Evolutionary conservation across 2,888 invertebrate genomes (phyloP).

Genomic region (Tetragnatha montana): DNA sequence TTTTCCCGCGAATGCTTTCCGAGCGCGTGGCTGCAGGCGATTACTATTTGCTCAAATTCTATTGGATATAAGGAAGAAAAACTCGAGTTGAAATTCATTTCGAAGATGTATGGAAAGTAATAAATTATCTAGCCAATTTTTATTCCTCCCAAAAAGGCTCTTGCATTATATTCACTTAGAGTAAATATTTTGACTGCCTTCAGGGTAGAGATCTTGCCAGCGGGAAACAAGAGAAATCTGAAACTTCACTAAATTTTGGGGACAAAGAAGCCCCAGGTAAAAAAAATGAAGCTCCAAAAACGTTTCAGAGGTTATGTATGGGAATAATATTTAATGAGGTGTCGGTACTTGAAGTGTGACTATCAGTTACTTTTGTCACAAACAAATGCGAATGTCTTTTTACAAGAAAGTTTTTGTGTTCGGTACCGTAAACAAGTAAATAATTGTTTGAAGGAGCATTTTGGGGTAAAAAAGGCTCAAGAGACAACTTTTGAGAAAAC

Average conservation of each 20-base stretch:
- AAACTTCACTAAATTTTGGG: neutral
- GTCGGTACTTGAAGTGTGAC: neutral
- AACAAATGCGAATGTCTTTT: too few species aligned
- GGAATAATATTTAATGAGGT: neutral
- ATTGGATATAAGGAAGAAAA: neutral
- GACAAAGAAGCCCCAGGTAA: neutral
- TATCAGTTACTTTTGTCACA: neutral
- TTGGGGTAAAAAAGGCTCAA: too few species aligned
- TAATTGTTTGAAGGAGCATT: too few species aligned
- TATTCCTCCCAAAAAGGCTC: neutral
- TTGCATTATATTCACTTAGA: slow-evolving; percentile 50
- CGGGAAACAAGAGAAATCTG: slow-evolving; percentile 1
- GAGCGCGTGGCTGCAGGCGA: neutral
- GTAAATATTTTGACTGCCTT: slow-evolving; percentile 31
- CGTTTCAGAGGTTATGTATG: neutral
- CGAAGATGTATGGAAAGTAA: slow-evolving; percentile 30
- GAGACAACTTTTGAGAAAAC: too few species aligned
- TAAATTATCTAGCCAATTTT: slow-evolving; percentile 38
- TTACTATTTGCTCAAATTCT: neutral
- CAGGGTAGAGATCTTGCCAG: neutral
- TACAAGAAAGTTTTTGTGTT: too few species aligned
- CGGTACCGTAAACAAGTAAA: too few species aligned
- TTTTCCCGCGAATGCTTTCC: neutral
- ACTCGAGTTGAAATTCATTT: slow-evolving; percentile 23
- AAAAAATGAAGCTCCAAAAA: neutral